These are phyloP conservation scores for Catharus ustulatus DNA, from an alignment of 2,797 vertebrate genomes.

Conservation along the genomic window DNA sequence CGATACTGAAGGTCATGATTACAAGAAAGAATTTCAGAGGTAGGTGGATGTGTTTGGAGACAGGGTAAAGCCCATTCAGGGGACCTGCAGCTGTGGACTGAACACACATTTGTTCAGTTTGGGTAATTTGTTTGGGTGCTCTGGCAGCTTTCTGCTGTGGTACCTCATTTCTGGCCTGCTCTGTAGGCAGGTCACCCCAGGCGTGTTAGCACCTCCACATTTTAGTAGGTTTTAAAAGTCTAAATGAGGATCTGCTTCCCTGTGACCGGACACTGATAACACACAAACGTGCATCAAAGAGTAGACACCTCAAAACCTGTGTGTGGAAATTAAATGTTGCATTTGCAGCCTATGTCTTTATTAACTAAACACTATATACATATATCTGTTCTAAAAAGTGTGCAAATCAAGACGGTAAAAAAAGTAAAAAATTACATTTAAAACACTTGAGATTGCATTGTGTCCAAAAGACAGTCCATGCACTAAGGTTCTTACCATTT, in stretches of 20 bases:
- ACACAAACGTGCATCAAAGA: fast-evolving
- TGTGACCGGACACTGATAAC: not conserved
- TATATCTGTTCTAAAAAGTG: not conserved
- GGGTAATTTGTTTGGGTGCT: not conserved
- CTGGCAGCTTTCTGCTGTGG: not conserved
- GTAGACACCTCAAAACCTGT: not conserved
- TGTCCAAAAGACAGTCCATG: not conserved
- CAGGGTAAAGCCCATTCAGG: not conserved
- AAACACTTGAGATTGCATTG: not conserved
- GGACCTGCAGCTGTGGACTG: not conserved
- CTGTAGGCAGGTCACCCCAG: not conserved
- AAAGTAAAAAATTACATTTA: not conserved
- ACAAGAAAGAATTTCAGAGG: not conserved
- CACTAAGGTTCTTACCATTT: not conserved
- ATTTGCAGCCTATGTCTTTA: not conserved
- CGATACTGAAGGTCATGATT: not conserved
- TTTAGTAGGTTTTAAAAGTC: not conserved
- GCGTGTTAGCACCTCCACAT: not conserved
- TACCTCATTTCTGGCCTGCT: not conserved
- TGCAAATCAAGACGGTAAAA: not conserved
- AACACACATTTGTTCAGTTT: not conserved
- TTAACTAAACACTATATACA: not conserved
- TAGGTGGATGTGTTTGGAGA: not conserved
- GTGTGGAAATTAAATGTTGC: not conserved
- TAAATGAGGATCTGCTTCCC: not conserved